Percentiles rank a stretch among this genome's conserved stretches.
Evolutionary conservation across 64 coral and sea anemone genomes (phyloP).

Genomic region (Stichodactyla mertensii): DNA sequence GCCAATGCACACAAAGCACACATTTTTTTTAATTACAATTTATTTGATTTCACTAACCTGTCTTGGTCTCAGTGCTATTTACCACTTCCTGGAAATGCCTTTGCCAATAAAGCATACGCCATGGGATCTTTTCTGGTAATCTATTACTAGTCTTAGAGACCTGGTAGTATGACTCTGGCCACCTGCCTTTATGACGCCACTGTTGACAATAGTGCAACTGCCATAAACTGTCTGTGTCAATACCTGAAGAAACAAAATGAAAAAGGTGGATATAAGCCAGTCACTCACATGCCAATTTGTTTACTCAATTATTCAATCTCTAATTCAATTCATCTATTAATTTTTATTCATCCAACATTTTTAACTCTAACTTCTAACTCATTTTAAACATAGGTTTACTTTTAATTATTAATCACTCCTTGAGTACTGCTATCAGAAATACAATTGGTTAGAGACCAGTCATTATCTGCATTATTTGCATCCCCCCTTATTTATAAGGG

Average conservation of each 20-base stretch:
- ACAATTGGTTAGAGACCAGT: too few species aligned
- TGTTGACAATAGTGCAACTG: slow-evolving; percentile 19
- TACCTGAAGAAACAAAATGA: slow-evolving; percentile 12
- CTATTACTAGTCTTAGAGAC: slow-evolving; percentile 19
- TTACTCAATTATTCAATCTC: too few species aligned
- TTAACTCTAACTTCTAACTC: too few species aligned
- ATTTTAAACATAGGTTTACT: too few species aligned
- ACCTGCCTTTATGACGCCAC: slow-evolving; percentile 44
- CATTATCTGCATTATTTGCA: too few species aligned
- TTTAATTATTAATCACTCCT: too few species aligned
- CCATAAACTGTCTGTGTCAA: slow-evolving; percentile 49
- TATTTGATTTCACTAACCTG: not conserved
- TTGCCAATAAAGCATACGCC: slow-evolving; percentile 45
- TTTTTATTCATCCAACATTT: too few species aligned
- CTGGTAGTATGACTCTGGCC: slow-evolving; percentile 50
- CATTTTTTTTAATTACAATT: not conserved
- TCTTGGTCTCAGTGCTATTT: slow-evolving; percentile 10
- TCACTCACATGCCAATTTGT: too few species aligned
- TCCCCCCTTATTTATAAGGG: too few species aligned
- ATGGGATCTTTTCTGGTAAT: slow-evolving; percentile 4
- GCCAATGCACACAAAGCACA: not conserved
- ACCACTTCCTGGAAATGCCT: slow-evolving; percentile 45
- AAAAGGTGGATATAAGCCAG: not conserved
- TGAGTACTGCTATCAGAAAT: too few species aligned
- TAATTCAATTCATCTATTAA: too few species aligned